Percentiles rank a stretch among this genome's conserved stretches.
phyloP scores from a whole-genome alignment of 2,888 invertebrate genomes.

The Stenchaetothrips biformis region DNA sequence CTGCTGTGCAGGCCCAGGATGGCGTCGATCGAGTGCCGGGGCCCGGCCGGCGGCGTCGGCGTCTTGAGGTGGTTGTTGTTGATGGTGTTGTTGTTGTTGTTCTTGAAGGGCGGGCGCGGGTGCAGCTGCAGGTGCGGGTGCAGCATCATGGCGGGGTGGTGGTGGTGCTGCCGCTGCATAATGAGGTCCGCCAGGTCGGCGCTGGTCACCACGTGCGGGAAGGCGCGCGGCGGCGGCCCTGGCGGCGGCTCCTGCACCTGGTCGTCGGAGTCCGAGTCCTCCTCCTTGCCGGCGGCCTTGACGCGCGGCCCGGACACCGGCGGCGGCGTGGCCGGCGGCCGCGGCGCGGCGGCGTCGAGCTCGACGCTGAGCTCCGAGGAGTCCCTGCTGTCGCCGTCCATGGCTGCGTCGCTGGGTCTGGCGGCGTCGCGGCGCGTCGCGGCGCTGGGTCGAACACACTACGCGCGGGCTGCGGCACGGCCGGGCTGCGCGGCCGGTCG shows the following conservation, averaged over 20 bases:
- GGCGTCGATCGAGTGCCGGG: slow-evolving; percentile 6
- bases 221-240: too few relatives aligned
- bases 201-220: background rate
- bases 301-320: background rate
- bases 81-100: slow-evolving; percentile 5
- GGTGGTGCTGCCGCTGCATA: background rate
- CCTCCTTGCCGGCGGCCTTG: background rate
- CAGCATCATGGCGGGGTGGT: slow-evolving; percentile 14
- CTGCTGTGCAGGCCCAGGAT: slow-evolving; percentile 8
- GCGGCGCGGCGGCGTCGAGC: background rate
- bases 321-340: background rate
- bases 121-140: slow-evolving; percentile 9
- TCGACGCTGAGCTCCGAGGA: slow-evolving; percentile 2
- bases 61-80: slow-evolving; percentile 14
- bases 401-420: background rate
- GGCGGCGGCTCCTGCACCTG: background rate
- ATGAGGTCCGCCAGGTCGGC: slow-evolving; percentile 4
- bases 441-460: background rate
- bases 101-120: slow-evolving; percentile 14
- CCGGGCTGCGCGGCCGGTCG: background rate
- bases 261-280: background rate
- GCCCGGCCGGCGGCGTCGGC: background rate
- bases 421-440: background rate
- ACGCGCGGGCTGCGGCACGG: too few relatives aligned
- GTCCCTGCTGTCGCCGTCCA: slow-evolving; percentile 11